Evolutionary conservation across 2,797 vertebrate species (phyloP), one percentile per base, ranked within the genome.

Genomic region (Phataginus tetradactyla): DNA sequence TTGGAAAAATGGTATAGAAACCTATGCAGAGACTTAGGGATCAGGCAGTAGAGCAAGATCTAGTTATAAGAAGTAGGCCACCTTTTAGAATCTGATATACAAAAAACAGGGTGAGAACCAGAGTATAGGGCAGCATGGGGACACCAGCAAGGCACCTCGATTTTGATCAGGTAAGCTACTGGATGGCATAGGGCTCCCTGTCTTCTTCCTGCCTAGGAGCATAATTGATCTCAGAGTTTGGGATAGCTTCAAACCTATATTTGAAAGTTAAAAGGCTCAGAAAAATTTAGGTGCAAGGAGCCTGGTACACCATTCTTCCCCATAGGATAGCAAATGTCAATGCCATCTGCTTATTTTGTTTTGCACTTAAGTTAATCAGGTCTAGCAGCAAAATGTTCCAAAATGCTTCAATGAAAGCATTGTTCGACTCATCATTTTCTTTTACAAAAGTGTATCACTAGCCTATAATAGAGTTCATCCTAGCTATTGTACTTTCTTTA

Each of bases 311-410:
- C 3, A 61, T 59, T 90, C 25, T n/a, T 92, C 29, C 39, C 37
- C 71, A 51, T 74, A 72, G 49, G 32, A 87, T 45, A 75, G 51
- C 63, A 90, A 85, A 83, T 96, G 37, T 64, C 37, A 72, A 27
- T 72, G 88, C 63, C 45, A 85, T 80, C 61, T 95, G 72, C 61
- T 95, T 85, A 63, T 80, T 93, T 90, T 63, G 25, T 85, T 83
- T 93, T 71, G 34, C 84, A 80, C 78, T 85, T 94, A 86, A 85
- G 42, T 93, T 78, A 93, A 90, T 94, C 57, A 95, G 12, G 42
- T 90, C 12, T 74, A 92, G 25, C 57, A 88, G 45, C 21, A 85
- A 85, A 96, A 64, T 72, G 88, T 90, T 64, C 27, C 57, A 64
- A 96, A 92, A 34, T 78, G 25, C 45, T 92, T 81, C 53, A 23